These are phyloP conservation scores for Amia ocellicauda DNA, from an alignment of 2,113 vertebrate species.

Conservation along the genomic window DNA sequence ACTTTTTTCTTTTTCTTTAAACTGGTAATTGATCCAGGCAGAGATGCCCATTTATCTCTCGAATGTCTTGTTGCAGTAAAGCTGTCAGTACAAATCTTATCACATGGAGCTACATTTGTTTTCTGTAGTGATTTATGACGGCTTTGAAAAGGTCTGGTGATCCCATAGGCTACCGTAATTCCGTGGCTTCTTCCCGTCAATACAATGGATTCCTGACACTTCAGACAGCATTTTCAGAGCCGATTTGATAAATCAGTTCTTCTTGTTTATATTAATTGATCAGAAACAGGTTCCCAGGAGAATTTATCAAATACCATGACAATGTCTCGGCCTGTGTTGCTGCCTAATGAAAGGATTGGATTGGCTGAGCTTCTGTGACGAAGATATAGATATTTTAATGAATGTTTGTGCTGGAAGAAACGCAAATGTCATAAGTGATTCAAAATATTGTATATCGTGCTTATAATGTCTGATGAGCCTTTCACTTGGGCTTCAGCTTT, in stretches of 20 bases:
- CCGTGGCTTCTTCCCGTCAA: constrained; percentile 78
- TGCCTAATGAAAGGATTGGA: constrained; percentile 53
- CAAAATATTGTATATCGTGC: constrained; percentile 69
- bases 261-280: constrained; percentile 85
- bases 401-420: constrained; percentile 63
- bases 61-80: constrained; percentile 74
- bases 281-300: constrained; percentile 71
- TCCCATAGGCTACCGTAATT: constrained; percentile 82
- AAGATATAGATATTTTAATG: constrained; percentile 73
- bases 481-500: not conserved
- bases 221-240: constrained; percentile 73
- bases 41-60: constrained; percentile 77
- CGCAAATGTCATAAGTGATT: constrained; percentile 75
- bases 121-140: constrained; percentile 85
- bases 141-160: constrained; percentile 88
- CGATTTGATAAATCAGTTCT: constrained; percentile 82
- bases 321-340: constrained; percentile 54
- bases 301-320: constrained; percentile 74
- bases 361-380: constrained; percentile 58
- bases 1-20: constrained; percentile 67
- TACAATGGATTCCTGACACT: constrained; percentile 81
- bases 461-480: constrained; percentile 48
- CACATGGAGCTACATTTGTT: constrained; percentile 80
- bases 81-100: constrained; percentile 82
- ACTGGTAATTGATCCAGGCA: constrained; percentile 70